A percentile compares a stretch with the other conserved stretches of the same genome.
These are phyloP conservation scores for Solenodon paradoxus DNA, from an alignment of 2,113 vertebrate genomes.

Conservation along the genomic window DNA sequence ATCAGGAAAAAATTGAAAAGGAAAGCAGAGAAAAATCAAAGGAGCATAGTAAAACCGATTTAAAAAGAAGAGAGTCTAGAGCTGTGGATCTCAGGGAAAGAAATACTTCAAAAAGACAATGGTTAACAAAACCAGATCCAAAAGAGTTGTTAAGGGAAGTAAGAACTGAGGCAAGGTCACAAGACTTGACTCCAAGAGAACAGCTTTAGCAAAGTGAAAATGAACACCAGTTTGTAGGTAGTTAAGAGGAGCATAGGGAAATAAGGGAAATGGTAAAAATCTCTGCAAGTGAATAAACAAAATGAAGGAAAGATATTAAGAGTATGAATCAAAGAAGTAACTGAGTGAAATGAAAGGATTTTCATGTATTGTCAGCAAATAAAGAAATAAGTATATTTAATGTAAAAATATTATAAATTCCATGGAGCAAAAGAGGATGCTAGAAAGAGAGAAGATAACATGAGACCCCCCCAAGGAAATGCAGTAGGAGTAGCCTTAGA, in stretches of 20 bases:
- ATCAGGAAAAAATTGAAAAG: not conserved
- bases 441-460: not conserved
- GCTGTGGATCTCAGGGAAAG: not conserved
- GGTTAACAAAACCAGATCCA: not conserved
- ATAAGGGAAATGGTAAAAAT: not conserved
- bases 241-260: not conserved
- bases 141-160: not conserved
- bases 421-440: not conserved
- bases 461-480: not conserved
- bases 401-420: not conserved
- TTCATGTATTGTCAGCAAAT: constrained; percentile 40
- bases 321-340: not conserved
- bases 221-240: not conserved
- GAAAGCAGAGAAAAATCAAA: constrained; percentile 13
- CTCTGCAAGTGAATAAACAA: not conserved
- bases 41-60: not conserved
- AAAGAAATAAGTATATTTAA: not conserved
- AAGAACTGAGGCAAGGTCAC: not conserved
- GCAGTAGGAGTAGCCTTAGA: not conserved
- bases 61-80: not conserved
- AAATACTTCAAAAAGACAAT: not conserved
- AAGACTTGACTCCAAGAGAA: not conserved
- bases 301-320: not conserved
- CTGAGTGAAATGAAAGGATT: not conserved
- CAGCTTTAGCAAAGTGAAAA: not conserved